phyloP scores from a whole-genome alignment of 2,888 invertebrate species.

The Drosophila borborema region DNA sequence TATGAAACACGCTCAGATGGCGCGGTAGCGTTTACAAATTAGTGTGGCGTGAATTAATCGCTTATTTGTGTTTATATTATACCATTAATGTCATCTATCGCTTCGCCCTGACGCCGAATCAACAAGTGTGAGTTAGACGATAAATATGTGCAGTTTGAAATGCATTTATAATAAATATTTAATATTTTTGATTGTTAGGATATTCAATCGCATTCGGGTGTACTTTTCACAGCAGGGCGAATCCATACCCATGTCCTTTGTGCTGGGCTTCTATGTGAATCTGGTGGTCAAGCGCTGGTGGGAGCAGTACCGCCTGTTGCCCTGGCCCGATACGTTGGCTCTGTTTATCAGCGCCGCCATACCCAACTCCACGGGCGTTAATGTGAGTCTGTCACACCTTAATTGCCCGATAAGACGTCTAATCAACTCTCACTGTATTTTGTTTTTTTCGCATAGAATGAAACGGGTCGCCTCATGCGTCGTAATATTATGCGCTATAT shows the following conservation, averaged over 20 bases:
- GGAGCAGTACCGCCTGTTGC: constrained; percentile 96
- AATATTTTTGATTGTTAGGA: constrained; percentile 87
- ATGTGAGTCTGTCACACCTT: constrained; percentile 60
- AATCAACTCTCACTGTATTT: background rate
- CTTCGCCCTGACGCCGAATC: constrained; percentile 91
- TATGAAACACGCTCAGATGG: constrained; percentile 89
- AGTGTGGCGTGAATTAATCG: constrained; percentile 96
- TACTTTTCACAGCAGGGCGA: constrained; percentile 96
- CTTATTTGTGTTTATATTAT: constrained; percentile 94
- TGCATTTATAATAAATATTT: background rate
- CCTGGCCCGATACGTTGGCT: constrained; percentile 97
- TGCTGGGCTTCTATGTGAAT: constrained; percentile 97
- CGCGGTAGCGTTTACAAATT: constrained; percentile 97
- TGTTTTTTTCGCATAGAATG: constrained; percentile 87
- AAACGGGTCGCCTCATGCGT: constrained; percentile 94
- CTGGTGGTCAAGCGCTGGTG: constrained; percentile 97
- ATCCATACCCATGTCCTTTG: constrained; percentile 97
- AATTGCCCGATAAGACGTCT: constrained; percentile 1
- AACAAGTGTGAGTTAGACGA: constrained; percentile 89
- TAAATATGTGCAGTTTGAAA: background rate
- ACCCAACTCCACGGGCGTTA: constrained; percentile 89
- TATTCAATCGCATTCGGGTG: constrained; percentile 93
- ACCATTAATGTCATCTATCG: constrained; percentile 95
- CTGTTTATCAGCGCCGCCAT: constrained; percentile 96
- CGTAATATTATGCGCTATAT: constrained; percentile 95